Conservation (phyloP, 2,113 vertebrate genomes). For the Stigmatopora argus region DNA sequence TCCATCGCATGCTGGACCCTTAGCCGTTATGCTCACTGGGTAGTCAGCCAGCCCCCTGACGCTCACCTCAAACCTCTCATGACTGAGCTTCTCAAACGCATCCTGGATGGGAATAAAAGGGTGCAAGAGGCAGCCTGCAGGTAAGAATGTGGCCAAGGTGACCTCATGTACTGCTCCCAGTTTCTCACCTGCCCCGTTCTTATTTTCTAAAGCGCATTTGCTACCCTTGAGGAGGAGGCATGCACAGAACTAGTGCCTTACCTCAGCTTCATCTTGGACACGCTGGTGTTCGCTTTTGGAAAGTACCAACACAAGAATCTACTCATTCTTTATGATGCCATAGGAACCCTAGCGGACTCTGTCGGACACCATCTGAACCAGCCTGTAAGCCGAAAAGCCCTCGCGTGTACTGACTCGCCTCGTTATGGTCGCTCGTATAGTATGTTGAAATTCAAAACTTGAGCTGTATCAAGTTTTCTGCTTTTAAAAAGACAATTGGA, state of each 20-base stretch:
- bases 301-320: constrained; percentile 97
- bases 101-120: constrained; percentile 91
- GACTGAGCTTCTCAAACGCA: constrained; percentile 90
- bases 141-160: constrained; percentile 40
- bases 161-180: background rate
- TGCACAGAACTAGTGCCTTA: constrained; percentile 95
- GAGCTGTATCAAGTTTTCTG: background rate
- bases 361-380: constrained; percentile 95
- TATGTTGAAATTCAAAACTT: background rate
- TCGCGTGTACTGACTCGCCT: background rate
- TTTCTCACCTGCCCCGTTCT: background rate
- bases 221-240: constrained; percentile 90
- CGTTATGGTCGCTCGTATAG: background rate
- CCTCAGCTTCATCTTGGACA: constrained; percentile 91
- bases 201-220: constrained; percentile 76
- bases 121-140: constrained; percentile 96
- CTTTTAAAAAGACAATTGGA: background rate
- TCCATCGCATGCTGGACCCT: constrained; percentile 95
- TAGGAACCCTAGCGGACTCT: constrained; percentile 88
- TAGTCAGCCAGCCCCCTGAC: constrained; percentile 89
- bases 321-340: constrained; percentile 92
- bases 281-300: constrained; percentile 91
- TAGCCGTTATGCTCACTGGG: constrained; percentile 95
- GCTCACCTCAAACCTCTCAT: constrained; percentile 91
- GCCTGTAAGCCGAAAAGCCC: constrained; percentile 66